Evolutionary conservation across 2,888 invertebrate genomes (phyloP).

Genomic region (Limnephilus marmoratus): DNA sequence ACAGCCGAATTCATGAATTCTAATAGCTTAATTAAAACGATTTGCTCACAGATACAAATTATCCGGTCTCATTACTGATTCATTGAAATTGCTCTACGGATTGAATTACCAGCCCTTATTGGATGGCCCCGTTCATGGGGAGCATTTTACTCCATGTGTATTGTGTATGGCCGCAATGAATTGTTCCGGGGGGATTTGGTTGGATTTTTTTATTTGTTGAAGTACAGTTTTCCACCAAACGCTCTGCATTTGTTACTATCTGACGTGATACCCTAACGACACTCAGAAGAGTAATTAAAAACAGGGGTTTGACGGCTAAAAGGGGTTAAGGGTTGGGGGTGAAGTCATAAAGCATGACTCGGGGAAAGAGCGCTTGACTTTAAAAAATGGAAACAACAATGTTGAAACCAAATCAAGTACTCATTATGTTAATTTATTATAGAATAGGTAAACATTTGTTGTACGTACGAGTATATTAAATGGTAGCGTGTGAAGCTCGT

Average conservation of each 20-base stretch:
- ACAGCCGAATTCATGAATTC: slow-evolving; percentile 62
- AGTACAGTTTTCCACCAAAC: slow-evolving; percentile 30
- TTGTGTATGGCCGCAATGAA: slow-evolving; percentile 49
- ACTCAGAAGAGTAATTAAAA: slow-evolving; percentile 61
- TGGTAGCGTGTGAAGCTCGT: too few species aligned
- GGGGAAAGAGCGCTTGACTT: neutral
- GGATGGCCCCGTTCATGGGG: slow-evolving; percentile 25
- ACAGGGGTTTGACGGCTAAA: neutral
- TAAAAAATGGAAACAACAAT: neutral
- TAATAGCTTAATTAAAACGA: slow-evolving; percentile 64
- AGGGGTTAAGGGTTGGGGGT: slow-evolving; percentile 3
- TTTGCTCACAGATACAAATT: slow-evolving; percentile 64
- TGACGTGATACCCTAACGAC: slow-evolving; percentile 53
- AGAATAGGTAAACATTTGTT: neutral
- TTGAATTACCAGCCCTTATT: slow-evolving; percentile 60
- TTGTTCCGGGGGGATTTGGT: slow-evolving; percentile 31
- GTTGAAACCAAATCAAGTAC: neutral
- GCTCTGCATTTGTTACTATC: slow-evolving; percentile 51
- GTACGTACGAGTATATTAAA: too few species aligned
- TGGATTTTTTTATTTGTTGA: slow-evolving; percentile 34
- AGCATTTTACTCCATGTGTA: slow-evolving; percentile 55
- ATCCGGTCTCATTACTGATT: slow-evolving; percentile 62
- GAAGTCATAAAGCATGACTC: neutral
- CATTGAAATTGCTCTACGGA: slow-evolving; percentile 60
- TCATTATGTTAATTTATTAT: neutral